Evolutionary conservation across 2,797 vertebrate species (phyloP).

Genomic region (Synanceia verrucosa): DNA sequence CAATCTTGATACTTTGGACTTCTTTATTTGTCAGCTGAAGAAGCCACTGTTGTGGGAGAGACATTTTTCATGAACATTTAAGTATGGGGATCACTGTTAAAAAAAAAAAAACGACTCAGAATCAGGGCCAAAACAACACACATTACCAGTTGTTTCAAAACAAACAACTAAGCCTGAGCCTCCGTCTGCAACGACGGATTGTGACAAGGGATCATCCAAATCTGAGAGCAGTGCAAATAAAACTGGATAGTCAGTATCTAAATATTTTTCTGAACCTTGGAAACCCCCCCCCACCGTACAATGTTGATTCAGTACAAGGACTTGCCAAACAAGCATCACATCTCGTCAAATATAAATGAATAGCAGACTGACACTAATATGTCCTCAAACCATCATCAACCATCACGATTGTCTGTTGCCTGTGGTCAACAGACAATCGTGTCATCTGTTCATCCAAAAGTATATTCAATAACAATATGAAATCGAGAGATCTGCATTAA

Average conservation of each 20-base stretch:
- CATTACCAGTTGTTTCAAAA: neutral
- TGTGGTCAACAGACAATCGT: neutral
- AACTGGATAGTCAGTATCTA: slow-evolving; percentile 13
- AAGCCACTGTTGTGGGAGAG: neutral
- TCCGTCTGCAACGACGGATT: neutral
- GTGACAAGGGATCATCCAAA: slow-evolving; percentile 1
- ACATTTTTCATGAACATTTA: neutral
- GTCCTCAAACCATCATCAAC: neutral
- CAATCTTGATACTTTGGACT: no score
- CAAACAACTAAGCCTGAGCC: neutral
- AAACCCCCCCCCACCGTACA: neutral
- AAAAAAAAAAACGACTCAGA: neutral
- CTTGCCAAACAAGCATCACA: neutral
- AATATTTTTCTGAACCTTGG: slow-evolving; percentile 35
- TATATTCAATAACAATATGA: no score
- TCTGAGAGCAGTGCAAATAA: slow-evolving; percentile 14
- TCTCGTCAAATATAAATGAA: slow-evolving; percentile 4
- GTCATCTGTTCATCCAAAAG: neutral
- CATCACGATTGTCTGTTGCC: neutral
- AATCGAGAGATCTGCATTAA: no score
- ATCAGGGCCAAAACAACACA: neutral
- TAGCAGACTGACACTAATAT: neutral
- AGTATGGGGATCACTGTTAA: neutral
- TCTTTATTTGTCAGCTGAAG: neutral
- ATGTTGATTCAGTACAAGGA: neutral